Base-by-base conservation (phyloP, 2,113 vertebrate species). In the Istiophorus platypterus region DNA sequence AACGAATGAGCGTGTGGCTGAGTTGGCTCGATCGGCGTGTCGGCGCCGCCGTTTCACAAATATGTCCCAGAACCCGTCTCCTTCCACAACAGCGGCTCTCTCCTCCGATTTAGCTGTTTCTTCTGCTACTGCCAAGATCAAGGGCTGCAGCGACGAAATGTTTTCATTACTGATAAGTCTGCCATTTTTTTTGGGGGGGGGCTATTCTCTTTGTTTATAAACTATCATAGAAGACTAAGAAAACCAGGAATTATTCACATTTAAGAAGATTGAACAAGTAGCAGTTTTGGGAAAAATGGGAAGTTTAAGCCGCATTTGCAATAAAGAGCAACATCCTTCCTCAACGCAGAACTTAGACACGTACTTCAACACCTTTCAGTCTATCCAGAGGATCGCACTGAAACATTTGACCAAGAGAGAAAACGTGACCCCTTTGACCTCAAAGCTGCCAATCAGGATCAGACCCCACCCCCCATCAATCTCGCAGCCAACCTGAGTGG, bases 391-490 rank as follows among this genome's bases (percentile, higher is more conserved):
- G 13, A 78, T n/a, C 18, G 18, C 2, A 2, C 31, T 63, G 64
- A 84, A 42, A 3, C n/a, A 10, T 70, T 49, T 26, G 51, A 57
- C n/a, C 39, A 7, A 17, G 24, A 49, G 5, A 5, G 13, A 37
- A 27, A 62, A 52, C 7, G 61, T 17, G 69, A 76, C 66, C 54
- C 31, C 22, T 15, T 24, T 57, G 81, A 80, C 52, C 78, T 70
- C 45, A 29, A 1, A 51, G 39, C 45, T 31, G 73, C 82, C 80
- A 59, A 26, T 78, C 78, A 54, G 1, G 2, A 31, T 3, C 49
- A 49, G 15, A 54, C 15, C 5, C 10, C 64, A 52, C 58, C 10
- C 64, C 58, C 58, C 24, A 2, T 54, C 72, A 26, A 4, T 12
- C 42, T 66, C 42, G 52, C 29, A 62, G 29, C 26, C 29, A 24